A percentile compares a stretch with the other conserved stretches of the same genome.
phyloP scores from a whole-genome alignment of 1,140 invertebrate genomes.

The Melanaphis sacchari region DNA sequence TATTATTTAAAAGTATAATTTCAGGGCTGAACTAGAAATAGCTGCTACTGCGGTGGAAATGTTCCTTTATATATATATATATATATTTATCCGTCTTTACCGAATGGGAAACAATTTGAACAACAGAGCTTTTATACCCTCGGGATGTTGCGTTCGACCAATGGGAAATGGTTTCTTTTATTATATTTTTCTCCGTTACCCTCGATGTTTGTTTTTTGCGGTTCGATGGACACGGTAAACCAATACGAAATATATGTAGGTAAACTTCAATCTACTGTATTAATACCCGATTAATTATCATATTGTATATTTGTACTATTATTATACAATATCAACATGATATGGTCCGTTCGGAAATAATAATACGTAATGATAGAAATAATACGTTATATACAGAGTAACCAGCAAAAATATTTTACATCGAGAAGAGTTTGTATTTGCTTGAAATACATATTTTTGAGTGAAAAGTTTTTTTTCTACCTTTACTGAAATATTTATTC shows the following conservation, averaged over 20 bases:
- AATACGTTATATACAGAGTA: not conserved
- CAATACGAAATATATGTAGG: constrained; percentile 41
- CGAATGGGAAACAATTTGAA: constrained; percentile 57
- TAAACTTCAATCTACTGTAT: constrained; percentile 38
- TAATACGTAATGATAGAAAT: not conserved
- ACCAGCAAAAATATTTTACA: not conserved
- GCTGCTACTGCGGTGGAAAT: constrained; percentile 28
- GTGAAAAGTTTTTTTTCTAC: not conserved
- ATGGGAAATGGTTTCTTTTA: constrained; percentile 37
- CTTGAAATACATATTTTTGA: not conserved
- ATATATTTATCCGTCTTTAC: constrained; percentile 52
- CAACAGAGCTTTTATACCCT: constrained; percentile 52
- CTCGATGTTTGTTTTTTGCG: constrained; percentile 50
- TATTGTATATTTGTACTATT: not conserved
- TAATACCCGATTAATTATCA: constrained; percentile 55
- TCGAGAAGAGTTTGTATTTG: not conserved
- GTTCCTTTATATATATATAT: constrained; percentile 27
- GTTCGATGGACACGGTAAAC: constrained; percentile 37
- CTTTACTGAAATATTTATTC: constrained; percentile 19
- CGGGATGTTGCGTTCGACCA: constrained; percentile 15
- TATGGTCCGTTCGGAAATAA: not conserved
- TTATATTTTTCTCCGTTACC: not conserved
- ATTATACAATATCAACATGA: not conserved
- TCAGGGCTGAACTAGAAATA: constrained; percentile 54
- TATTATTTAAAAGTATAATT: constrained; percentile 57